A percentile compares a stretch with the other conserved stretches of the same genome.
phyloP scores from a whole-genome alignment of 2,113 vertebrate species.

The Misgurnus anguillicaudatus region DNA sequence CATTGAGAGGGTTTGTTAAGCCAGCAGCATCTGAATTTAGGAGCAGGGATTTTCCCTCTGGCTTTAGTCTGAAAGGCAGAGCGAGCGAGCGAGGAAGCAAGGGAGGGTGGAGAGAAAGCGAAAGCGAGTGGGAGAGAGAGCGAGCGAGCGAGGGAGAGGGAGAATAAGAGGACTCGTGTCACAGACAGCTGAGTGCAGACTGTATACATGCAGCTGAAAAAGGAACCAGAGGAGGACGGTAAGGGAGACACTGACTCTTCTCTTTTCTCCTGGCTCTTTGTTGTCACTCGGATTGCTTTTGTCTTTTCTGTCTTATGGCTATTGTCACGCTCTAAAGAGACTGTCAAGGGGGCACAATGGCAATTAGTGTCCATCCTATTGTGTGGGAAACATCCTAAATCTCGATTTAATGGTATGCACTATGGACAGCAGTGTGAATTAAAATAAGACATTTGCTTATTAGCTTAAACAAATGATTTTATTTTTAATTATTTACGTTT shows the following conservation, averaged over 20 bases:
- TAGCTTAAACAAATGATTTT: not conserved
- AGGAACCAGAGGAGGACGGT: constrained; percentile 52
- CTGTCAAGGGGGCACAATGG: constrained; percentile 28
- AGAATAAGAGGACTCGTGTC: constrained; percentile 46
- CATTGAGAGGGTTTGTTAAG: constrained; percentile 56
- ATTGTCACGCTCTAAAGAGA: constrained; percentile 19
- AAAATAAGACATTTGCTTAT: not conserved
- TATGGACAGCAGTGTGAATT: not conserved
- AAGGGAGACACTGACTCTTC: constrained; percentile 35
- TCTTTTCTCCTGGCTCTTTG: constrained; percentile 9
- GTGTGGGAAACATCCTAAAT: constrained; percentile 19
- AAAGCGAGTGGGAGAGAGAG: constrained; percentile 5
- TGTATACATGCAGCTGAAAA: constrained; percentile 58
- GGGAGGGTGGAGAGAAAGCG: constrained; percentile 20
- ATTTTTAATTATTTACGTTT: not conserved
- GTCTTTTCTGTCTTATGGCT: constrained; percentile 15
- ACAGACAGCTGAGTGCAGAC: constrained; percentile 49
- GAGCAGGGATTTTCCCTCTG: constrained; percentile 54
- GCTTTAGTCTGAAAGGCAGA: constrained; percentile 57
- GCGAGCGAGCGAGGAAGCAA: constrained; percentile 6
- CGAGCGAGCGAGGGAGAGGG: not conserved
- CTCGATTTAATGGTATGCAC: not conserved
- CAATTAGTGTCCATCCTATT: constrained; percentile 45
- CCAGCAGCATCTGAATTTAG: constrained; percentile 55
- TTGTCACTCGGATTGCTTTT: constrained; percentile 2